Conservation (phyloP, 2,113 vertebrate species). For the Mustela nigripes region DNA sequence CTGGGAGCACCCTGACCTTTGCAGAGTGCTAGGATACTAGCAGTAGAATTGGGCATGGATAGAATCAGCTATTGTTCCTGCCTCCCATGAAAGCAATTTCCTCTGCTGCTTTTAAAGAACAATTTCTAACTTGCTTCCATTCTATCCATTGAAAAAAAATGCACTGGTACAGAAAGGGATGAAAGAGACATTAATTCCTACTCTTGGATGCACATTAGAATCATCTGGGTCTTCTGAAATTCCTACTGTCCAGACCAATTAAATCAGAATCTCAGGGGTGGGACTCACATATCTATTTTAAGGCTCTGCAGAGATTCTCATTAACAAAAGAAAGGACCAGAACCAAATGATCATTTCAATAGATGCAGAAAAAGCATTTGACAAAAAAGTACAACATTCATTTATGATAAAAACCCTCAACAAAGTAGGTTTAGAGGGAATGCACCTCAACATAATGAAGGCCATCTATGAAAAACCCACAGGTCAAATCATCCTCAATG, state of each 20-base stretch:
- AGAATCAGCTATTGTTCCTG: not conserved
- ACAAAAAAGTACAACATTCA: not conserved
- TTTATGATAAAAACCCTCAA: not conserved
- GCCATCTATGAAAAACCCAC: not conserved
- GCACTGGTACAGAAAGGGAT: not conserved
- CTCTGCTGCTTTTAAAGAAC: slow-evolving; percentile 26
- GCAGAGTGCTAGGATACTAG: not conserved
- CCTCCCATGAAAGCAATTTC: not conserved
- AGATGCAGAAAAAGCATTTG: not conserved
- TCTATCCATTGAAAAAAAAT: not conserved
- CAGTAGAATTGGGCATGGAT: not conserved
- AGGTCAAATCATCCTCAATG: not conserved
- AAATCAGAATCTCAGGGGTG: not conserved
- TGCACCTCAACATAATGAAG: not conserved
- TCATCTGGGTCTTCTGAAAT: slow-evolving; percentile 1
- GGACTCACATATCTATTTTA: not conserved
- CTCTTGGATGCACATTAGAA: not conserved
- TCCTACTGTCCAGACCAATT: not conserved
- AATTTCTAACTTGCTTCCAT: slow-evolving; percentile 8
- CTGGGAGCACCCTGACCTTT: not conserved
- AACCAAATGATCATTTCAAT: not conserved
- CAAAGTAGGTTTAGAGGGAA: not conserved
- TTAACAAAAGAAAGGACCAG: not conserved
- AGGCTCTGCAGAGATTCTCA: not conserved
- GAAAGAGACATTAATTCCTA: not conserved